Base-by-base conservation (phyloP, 2,797 vertebrate species). In the Macrochelys suwanniensis region DNA sequence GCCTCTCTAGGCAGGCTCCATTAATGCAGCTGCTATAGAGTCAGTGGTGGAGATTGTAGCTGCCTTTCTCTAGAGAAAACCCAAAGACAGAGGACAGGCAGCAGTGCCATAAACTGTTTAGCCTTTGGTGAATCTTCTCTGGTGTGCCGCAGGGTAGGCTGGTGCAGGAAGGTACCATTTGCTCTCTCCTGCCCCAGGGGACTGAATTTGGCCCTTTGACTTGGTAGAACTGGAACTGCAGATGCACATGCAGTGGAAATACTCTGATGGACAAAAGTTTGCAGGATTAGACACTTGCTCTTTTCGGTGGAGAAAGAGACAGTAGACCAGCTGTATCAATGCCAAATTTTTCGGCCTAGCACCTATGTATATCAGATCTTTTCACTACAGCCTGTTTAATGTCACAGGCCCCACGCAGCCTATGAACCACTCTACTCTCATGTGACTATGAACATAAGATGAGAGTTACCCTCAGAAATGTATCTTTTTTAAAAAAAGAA, bases 101-200 rank as follows among this genome's bases (percentile, higher is more conserved):
- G 61, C 61, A 68, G 61, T 68, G 15, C 15, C 31, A 68, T 23
- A 81, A 89, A 28, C 37, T 85, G 45, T 50, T 89, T 53, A 88
- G 31, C 50, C 83, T 89, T 71, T 28, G 8, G n/a, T 23, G 8
- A 0, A 0, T 61, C 53, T 31, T 28, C 76, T 77, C 25, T 79
- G 59, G 51, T 51, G 37, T 19, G 12, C 28, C 90, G n/a, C 7
- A 47, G 57, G 37, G 42, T 33, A 71, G 26, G 25, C 8, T 74
- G 82, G 26, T 33, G 9, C n/a, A 77, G 42, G 74, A 17, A 80
- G 4, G 12, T 16, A 51, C 65, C 53, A 78, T 26, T 87, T 87
- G 65, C 42, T 89, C 61, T 82, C 50, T 68, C 23, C 10, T 23
- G 12, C 28, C 33, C 25, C 0, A 31, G 33, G 90, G 79, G 42